Base-by-base conservation (phyloP, 2,113 vertebrate genomes). In the Sebastes schlegelii region DNA sequence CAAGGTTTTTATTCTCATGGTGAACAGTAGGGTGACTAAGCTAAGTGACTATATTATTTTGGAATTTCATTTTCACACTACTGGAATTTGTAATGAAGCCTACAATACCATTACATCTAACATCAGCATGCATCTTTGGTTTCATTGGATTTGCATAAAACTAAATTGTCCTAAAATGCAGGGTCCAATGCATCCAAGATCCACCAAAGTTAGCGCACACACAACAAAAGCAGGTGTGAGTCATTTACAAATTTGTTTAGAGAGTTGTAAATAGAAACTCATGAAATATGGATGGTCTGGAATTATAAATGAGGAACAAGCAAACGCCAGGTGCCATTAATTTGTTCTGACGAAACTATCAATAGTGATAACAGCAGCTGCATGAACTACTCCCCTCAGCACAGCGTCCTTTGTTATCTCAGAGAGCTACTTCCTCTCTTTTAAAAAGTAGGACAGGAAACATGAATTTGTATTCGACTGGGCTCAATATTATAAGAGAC, bases 251-350 rank as follows among this genome's bases (percentile, higher is more conserved):
- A 79, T 14, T 4, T 17, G 49, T 79, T 73, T 17, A 45, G 42
- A 49, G 65, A 66, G 34, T 72, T 70, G 49, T 76, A 85, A 85
- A 73, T 81, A 79, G 74, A 64, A 79, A 60, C 60, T 65, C 80
- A 83, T 83, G 74, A 81, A 85, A 83, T 72, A 83, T 83, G 66
- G 55, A 77, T 75, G 55, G 49, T 72, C 58, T 80, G 73, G 58
- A 62, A 62, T 62, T 71, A 55, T 19, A 79, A 57, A 85, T 80
- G 85, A 75, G 68, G 65, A 81, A 72, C 61, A 66, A 55, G 69
- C 45, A 68, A 77, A 9, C 16, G 7, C 60, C 77, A 80, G 79
- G 54, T 80, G 85, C 52, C 69, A 83, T 84, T 82, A 74, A 86
- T 86, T 84, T 79, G 67, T 58, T 65, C 61, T 46, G 60, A 83